Evolutionary conservation across 2,113 vertebrate genomes (phyloP).

Genomic region (Thomomys bottae): DNA sequence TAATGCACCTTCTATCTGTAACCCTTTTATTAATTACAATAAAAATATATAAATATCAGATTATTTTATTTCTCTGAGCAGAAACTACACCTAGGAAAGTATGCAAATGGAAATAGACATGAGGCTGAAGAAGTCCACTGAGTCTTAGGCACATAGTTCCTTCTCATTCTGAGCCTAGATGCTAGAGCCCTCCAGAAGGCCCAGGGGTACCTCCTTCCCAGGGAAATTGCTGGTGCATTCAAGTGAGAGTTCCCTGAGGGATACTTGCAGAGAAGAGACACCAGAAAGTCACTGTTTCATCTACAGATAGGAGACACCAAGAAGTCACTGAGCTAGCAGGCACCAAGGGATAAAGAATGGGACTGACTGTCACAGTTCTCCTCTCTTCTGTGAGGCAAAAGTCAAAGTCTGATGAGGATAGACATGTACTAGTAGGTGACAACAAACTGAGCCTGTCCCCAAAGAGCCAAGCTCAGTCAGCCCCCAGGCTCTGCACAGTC

Average conservation of each 20-base stretch:
- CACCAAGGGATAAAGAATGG: neutral
- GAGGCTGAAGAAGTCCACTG: neutral
- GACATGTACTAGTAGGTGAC: too few relatives aligned
- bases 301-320: neutral
- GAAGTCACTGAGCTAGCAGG: neutral
- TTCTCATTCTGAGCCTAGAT: neutral
- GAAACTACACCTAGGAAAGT: neutral
- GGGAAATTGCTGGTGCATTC: neutral
- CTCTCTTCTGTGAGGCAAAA: neutral
- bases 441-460: neutral
- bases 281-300: neutral
- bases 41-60: slow-evolving; percentile 5
- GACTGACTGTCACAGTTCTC: neutral
- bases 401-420: neutral
- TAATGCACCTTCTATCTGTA: too few relatives aligned
- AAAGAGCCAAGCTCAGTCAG: neutral
- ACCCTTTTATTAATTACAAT: too few relatives aligned
- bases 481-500: neutral
- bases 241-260: neutral
- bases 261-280: neutral
- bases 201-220: neutral
- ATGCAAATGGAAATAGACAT: neutral
- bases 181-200: neutral
- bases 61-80: neutral
- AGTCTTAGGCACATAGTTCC: neutral